These are phyloP conservation scores for Sycophaga agraensis DNA, from an alignment of 1,140 invertebrate species.

Conservation along the genomic window DNA sequence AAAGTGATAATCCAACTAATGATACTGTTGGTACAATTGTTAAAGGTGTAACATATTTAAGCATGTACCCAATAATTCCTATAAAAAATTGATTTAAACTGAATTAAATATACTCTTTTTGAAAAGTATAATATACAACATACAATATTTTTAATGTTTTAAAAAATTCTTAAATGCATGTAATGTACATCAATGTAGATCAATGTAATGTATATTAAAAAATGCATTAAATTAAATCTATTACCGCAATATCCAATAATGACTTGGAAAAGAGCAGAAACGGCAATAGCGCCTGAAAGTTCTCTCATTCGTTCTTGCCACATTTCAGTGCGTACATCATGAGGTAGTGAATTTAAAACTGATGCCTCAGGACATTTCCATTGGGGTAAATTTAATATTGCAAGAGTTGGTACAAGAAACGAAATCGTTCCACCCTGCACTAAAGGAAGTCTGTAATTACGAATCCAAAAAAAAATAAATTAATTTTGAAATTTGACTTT, in stretches of 20 bases:
- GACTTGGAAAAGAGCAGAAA: slow-evolving; percentile 77
- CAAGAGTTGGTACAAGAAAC: slow-evolving; percentile 82
- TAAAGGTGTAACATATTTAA: slow-evolving; percentile 76
- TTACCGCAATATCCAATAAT: slow-evolving; percentile 68
- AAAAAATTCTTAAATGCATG: too few species aligned
- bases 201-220: background rate
- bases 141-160: background rate
- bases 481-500: too few species aligned
- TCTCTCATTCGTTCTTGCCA: slow-evolving; percentile 82
- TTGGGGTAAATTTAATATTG: slow-evolving; percentile 74
- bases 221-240: too few species aligned
- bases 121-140: too few species aligned
- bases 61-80: slow-evolving; percentile 72
- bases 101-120: too few species aligned
- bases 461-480: too few species aligned
- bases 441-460: slow-evolving; percentile 63
- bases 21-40: slow-evolving; percentile 81
- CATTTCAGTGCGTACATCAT: slow-evolving; percentile 64
- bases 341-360: slow-evolving; percentile 60
- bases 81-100: too few species aligned
- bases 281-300: slow-evolving; percentile 82
- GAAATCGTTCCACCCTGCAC: slow-evolving; percentile 83
- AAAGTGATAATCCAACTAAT: slow-evolving; percentile 76
- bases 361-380: slow-evolving; percentile 73
- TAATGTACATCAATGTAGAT: background rate